Evolutionary conservation across 2,888 invertebrate genomes (phyloP), one percentile per base, ranked within the genome.

Genomic region (Andrena marginata): DNA sequence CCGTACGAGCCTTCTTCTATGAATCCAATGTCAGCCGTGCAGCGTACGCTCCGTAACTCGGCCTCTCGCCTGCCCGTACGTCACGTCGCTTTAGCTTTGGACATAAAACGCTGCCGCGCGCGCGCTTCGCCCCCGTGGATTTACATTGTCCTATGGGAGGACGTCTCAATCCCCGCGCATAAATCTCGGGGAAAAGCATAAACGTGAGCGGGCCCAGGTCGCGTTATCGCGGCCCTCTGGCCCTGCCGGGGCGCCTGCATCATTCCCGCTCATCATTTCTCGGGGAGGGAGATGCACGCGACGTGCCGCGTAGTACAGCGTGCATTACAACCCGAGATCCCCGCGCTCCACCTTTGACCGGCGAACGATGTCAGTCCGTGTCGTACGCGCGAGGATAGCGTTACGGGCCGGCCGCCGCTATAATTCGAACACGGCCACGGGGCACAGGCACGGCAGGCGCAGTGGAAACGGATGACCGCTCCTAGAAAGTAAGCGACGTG

Each of bases 401-500:
- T 73, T 65, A 71, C 74, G 72, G 48, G 65, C 71, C 63, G 67
- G 20, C 70, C 67, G 74, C 74, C 74, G 80, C 83, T 77, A 87
- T 88, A 80, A 88, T 88, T 83, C 87, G 88, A 71, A 70, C 70
- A 56, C 80, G 67, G 48, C 35, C 63, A 60, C 49, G 86, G 75
- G 68, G 60, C 51, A 48, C 23, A 51, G 56, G 48, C 77, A 68
- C 77, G 72, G 75, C 71, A 49, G 84, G 74, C 67, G 68, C 64
- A 69, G 59, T 68, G 73, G 81, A 82, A 87, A 89, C 83, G 83
- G 86, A 87, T 83, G 88, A 87, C 83, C 82, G 88, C 85, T 85
- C 85, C 87, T 88, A 88, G 91, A 90, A 90, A 92, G 91, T 91
- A 90, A 89, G 88, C 88, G 90, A 90, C 90, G 90, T 89, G 90